Evolutionary conservation across 2,888 invertebrate genomes (phyloP).

Genomic region (Diplazon laetatorius): DNA sequence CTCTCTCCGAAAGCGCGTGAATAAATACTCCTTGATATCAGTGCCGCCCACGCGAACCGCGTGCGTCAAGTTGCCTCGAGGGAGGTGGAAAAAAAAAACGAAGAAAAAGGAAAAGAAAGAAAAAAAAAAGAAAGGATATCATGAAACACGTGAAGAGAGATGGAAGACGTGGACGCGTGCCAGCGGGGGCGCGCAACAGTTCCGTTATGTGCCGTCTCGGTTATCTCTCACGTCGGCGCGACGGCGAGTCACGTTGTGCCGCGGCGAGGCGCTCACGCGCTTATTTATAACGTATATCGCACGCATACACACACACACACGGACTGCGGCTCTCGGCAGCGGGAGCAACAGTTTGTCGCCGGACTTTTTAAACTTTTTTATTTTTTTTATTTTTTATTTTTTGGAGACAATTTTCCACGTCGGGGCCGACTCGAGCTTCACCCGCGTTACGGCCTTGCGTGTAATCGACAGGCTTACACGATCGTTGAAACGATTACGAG

Average conservation of each 20-base stretch:
- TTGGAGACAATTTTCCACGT: too few species aligned
- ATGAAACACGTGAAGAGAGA: slow-evolving; percentile 24
- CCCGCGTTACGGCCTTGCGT: slow-evolving; percentile 51
- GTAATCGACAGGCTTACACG: slow-evolving; percentile 59
- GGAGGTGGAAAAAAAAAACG: slow-evolving; percentile 29
- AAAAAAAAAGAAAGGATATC: slow-evolving; percentile 50
- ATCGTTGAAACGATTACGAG: too few species aligned
- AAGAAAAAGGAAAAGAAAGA: background rate
- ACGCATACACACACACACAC: slow-evolving; percentile 15
- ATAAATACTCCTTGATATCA: slow-evolving; percentile 64
- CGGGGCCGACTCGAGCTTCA: background rate
- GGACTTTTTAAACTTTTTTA: too few species aligned
- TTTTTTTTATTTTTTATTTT: too few species aligned
- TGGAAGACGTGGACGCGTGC: slow-evolving; percentile 52
- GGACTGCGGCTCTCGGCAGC: slow-evolving; percentile 6
- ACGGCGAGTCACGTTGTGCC: slow-evolving; percentile 8
- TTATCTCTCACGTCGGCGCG: slow-evolving; percentile 51
- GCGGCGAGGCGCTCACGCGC: background rate
- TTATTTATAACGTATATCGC: too few species aligned
- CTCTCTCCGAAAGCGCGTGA: slow-evolving; percentile 55
- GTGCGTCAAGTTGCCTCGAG: slow-evolving; percentile 52
- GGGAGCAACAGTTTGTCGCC: slow-evolving; percentile 39
- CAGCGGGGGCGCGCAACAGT: slow-evolving; percentile 21
- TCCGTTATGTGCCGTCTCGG: slow-evolving; percentile 58
- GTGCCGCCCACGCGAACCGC: slow-evolving; percentile 63